Base-by-base conservation (phyloP, 2,113 vertebrate genomes). In the Xiphophorus hellerii region DNA sequence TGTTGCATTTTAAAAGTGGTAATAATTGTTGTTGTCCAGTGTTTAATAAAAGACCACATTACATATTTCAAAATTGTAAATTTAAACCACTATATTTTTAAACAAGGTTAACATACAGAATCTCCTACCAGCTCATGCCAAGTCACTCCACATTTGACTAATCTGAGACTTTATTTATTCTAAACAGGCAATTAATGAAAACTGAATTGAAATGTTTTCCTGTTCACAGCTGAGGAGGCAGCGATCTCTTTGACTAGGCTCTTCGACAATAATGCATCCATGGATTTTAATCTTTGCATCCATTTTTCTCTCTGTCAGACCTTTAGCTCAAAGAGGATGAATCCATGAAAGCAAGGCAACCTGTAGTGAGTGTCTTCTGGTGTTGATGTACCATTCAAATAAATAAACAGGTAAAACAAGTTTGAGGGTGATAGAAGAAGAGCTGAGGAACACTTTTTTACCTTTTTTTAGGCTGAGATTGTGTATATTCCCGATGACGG, bases 161-260 rank as follows among this genome's bases (percentile, higher is more conserved):
- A 20, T 48, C 17, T 48, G 17, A 20, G 44, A 48, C 14, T 63
- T 17, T 0, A 27, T 31, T 64, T 61, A 5, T 68, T 66, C 29
- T n/a, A 30, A 74, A 61, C 25, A 76, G 33, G 51, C 13, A 29
- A 17, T 92, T 93, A 83, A 95, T 95, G 94, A 96, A 96, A 96
- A 95, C 92, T 94, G 95, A 94, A 96, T 95, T 95, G 93, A 96
- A 92, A 78, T 92, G 93, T 94, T 94, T 93, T 94, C 94, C 92
- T 95, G 88, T 92, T 96, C 95, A 87, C 44, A 86, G 29, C 67
- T 71, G 83, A 81, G 58, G 77, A 42, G 62, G 78, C 77, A 82
- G 76, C 88, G 81, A 79, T 86, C 87, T 78, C 76, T 90, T 80
- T 76, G 79, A 69, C 33, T 75, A 81, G 81, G 62, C 10, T 80